These are phyloP conservation scores for Pteronotus mesoamericanus DNA, from an alignment of 2,797 vertebrate species.

Conservation along the genomic window DNA sequence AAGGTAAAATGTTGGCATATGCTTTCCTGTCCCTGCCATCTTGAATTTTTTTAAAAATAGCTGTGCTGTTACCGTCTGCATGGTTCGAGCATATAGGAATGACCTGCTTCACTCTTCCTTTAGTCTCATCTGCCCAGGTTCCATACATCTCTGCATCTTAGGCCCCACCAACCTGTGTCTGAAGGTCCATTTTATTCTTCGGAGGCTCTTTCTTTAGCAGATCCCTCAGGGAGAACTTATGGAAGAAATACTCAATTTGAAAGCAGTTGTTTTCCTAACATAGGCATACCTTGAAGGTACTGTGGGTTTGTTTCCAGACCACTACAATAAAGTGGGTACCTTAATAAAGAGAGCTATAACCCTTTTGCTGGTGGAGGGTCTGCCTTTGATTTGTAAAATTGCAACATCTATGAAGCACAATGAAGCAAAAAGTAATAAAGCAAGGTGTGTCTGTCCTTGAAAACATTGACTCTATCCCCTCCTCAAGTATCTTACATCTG, in stretches of 20 bases:
- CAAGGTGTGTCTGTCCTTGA: background rate
- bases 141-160: background rate
- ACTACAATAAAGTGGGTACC: background rate
- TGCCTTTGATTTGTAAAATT: background rate
- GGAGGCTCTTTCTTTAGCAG: background rate
- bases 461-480: background rate
- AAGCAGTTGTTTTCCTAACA: background rate
- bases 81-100: background rate
- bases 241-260: background rate
- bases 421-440: background rate
- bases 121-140: background rate
- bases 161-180: background rate
- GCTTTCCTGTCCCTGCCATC: background rate
- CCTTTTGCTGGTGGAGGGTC: background rate
- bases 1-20: background rate
- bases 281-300: background rate
- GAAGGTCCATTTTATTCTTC: background rate
- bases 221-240: background rate
- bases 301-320: background rate
- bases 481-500: background rate
- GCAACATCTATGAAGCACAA: background rate
- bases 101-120: background rate
- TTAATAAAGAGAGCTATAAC: background rate
- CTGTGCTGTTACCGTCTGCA: background rate
- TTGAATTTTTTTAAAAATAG: background rate